Percentiles rank a stretch among this genome's conserved stretches.
phyloP scores from a whole-genome alignment of 1,140 invertebrate genomes.

The Pseudomyrmex gracilis region DNA sequence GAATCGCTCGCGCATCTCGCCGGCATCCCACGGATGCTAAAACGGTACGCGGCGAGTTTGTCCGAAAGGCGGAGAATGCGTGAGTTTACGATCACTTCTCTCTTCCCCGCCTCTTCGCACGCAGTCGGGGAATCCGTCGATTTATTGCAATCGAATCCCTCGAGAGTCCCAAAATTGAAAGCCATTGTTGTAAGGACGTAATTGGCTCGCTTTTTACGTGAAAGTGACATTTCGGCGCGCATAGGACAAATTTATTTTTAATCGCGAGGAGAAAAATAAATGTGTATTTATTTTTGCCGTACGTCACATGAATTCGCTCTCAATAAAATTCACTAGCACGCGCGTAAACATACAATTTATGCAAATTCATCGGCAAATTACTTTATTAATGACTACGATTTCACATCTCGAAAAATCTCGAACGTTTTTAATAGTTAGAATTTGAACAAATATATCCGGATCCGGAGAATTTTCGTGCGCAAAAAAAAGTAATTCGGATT shows the following conservation, averaged over 20 bases:
- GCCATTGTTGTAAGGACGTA: not conserved
- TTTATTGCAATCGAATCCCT: constrained; percentile 37
- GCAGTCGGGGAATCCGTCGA: constrained; percentile 15
- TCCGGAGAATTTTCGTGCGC: not conserved
- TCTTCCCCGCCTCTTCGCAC: not conserved
- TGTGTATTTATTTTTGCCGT: not conserved
- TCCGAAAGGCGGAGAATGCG: constrained; percentile 40
- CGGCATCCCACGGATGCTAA: constrained; percentile 54
- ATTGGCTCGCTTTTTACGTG: not conserved
- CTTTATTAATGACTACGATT: not conserved
- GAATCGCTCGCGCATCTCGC: constrained; percentile 50
- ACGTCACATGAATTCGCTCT: too few relatives aligned
- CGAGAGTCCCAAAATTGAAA: not conserved
- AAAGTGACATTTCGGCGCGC: not conserved
- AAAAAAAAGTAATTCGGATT: constrained; percentile 10
- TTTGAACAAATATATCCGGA: not conserved
- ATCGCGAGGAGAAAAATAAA: not conserved
- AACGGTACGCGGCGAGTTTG: constrained; percentile 17
- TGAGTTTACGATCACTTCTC: constrained; percentile 53
- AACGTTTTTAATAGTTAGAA: constrained; percentile 27
- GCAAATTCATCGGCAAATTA: not conserved
- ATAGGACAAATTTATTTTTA: not conserved
- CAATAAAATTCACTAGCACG: too few relatives aligned
- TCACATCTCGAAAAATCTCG: not conserved
- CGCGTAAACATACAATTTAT: too few relatives aligned